Evolutionary conservation across 2,797 vertebrate genomes (phyloP).

Genomic region (Crenichthys baileyi): DNA sequence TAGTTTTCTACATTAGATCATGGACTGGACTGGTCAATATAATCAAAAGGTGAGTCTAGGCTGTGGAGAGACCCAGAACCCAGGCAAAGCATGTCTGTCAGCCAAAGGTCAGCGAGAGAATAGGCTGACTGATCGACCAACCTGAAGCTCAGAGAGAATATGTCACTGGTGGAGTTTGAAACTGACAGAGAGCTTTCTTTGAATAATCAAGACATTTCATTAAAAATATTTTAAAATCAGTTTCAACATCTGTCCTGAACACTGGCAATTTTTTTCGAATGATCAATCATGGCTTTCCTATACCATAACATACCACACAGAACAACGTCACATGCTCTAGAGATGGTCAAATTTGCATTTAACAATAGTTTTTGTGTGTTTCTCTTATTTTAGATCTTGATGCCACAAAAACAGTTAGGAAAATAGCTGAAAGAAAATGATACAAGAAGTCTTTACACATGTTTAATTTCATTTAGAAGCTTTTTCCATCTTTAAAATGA

Average conservation of each 20-base stretch:
- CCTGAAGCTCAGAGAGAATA: not conserved
- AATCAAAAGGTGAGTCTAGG: conserved; percentile 58
- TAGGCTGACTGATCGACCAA: conserved; percentile 23
- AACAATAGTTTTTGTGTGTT: not conserved
- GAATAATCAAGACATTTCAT: conserved; percentile 11
- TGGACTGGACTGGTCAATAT: conserved; percentile 55
- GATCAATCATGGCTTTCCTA: not conserved
- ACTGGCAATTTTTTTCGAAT: not conserved
- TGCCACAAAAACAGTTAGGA: too few species aligned
- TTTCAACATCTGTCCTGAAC: not conserved
- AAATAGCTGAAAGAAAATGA: too few species aligned
- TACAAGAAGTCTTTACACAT: too few species aligned
- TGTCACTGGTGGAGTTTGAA: conserved; percentile 4
- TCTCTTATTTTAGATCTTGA: not conserved
- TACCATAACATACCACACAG: not conserved
- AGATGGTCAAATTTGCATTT: not conserved
- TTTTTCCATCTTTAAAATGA: not conserved
- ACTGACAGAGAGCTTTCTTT: conserved; percentile 16
- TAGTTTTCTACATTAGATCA: conserved; percentile 51
- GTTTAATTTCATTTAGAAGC: too few species aligned
- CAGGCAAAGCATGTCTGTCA: conserved; percentile 42
- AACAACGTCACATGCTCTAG: not conserved
- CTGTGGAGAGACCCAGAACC: conserved; percentile 35
- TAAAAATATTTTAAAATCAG: not conserved
- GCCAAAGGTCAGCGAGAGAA: conserved; percentile 60